phyloP scores from a whole-genome alignment of 2,797 vertebrate genomes.

The Tympanoctomys barrerae region DNA sequence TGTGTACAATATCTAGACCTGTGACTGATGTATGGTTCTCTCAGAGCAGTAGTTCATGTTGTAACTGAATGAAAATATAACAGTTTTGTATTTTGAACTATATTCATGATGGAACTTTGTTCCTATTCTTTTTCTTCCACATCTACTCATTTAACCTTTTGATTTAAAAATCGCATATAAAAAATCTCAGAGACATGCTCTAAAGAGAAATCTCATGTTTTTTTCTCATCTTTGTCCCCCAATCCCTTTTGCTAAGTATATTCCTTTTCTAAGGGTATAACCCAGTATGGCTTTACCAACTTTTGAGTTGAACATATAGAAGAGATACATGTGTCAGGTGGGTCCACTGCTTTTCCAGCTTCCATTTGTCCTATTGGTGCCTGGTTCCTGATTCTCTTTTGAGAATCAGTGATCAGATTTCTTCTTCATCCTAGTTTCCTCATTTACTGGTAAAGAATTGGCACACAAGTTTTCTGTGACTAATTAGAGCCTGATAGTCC shows the following conservation, averaged over 20 bases:
- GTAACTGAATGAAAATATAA: neutral
- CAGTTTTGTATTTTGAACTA: neutral
- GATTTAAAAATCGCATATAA: neutral
- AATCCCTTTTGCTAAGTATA: neutral
- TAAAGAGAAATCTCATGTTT: neutral
- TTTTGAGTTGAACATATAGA: neutral
- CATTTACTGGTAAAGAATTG: fast-evolving
- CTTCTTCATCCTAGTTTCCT: neutral
- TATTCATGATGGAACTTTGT: neutral
- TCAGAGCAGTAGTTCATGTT: neutral
- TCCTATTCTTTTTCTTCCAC: neutral
- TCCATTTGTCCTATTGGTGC: neutral
- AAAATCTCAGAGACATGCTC: neutral
- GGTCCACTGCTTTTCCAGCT: neutral
- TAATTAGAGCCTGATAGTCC: neutral
- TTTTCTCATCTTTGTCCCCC: neutral
- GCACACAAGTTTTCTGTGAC: neutral
- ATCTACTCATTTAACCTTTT: neutral
- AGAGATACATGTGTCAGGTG: neutral
- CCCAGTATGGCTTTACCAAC: neutral
- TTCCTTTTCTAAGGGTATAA: neutral
- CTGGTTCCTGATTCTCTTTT: neutral
- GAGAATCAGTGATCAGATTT: neutral
- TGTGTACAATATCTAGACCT: neutral
- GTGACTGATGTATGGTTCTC: neutral